A percentile compares a stretch with the other conserved stretches of the same genome.
phyloP scores from a whole-genome alignment of 35 echinoderm and acorn worm genomes.

The Diadema setosum region DNA sequence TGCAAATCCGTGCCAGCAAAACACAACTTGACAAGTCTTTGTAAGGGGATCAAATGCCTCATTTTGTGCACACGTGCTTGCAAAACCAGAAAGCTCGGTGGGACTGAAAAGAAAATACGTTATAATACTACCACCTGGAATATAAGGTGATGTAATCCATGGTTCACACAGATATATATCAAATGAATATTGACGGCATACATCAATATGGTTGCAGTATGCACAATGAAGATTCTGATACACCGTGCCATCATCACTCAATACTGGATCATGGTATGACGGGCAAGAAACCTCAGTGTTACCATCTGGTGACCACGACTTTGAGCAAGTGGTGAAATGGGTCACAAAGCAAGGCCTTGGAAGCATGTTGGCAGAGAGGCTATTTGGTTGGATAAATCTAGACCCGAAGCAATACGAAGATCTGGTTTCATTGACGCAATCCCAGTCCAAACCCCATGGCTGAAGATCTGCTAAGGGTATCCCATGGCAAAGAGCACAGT shows the following conservation, averaged over 20 bases:
- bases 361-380: background rate
- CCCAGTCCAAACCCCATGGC: background rate
- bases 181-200: background rate
- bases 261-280: background rate
- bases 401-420: background rate
- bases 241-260: background rate
- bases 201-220: background rate
- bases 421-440: background rate
- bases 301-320: background rate
- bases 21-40: background rate
- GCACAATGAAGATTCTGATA: conserved; percentile 7
- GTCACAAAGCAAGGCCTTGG: background rate
- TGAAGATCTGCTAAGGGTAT: background rate
- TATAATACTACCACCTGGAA: no score
- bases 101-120: background rate
- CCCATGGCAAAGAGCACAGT: conserved; percentile 37
- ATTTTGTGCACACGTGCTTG: background rate
- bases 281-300: background rate
- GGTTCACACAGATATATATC: no score
- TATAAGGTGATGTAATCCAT: no score
- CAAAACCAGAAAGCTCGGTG: background rate
- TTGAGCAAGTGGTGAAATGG: background rate
- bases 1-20: background rate
- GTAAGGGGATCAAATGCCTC: background rate
- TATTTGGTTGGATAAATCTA: background rate